phyloP scores from a whole-genome alignment of 2,888 invertebrate genomes.

The Nowickia ferox region DNA sequence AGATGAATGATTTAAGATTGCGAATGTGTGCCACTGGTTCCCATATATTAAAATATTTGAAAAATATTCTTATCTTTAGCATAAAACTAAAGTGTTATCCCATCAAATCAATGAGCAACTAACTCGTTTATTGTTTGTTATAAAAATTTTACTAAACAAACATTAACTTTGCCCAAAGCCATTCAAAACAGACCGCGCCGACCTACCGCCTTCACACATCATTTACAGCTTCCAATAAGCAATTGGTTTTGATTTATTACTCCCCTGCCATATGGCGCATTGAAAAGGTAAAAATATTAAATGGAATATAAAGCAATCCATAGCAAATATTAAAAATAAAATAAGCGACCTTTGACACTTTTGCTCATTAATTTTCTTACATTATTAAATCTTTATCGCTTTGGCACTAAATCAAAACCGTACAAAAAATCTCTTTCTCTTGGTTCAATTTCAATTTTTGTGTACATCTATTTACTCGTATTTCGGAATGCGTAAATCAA shows the following conservation, averaged over 20 bases:
- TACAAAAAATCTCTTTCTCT: constrained; percentile 9
- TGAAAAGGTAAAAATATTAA: constrained; percentile 12
- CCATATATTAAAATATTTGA: too few species aligned
- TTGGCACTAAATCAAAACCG: constrained; percentile 70
- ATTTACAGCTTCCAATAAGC: background rate
- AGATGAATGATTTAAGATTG: too few species aligned
- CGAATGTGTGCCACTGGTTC: too few species aligned
- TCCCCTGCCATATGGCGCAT: background rate
- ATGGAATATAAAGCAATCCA: background rate
- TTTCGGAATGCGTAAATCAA: constrained; percentile 64
- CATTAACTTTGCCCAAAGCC: constrained; percentile 4
- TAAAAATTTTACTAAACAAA: background rate
- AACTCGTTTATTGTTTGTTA: background rate
- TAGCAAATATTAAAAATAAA: constrained; percentile 47
- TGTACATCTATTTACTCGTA: background rate
- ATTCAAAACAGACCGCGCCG: constrained; percentile 28
- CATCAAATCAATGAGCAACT: too few species aligned
- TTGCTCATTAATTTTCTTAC: constrained; percentile 77
- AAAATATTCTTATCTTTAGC: too few species aligned
- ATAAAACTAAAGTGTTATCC: too few species aligned
- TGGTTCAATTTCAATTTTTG: constrained; percentile 1
- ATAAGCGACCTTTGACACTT: constrained; percentile 75
- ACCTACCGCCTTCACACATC: constrained; percentile 5
- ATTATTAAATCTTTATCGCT: constrained; percentile 73
- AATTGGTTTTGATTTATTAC: constrained; percentile 9